Conservation (phyloP, 2,113 vertebrate species). For the Leuciscus idus region DNA sequence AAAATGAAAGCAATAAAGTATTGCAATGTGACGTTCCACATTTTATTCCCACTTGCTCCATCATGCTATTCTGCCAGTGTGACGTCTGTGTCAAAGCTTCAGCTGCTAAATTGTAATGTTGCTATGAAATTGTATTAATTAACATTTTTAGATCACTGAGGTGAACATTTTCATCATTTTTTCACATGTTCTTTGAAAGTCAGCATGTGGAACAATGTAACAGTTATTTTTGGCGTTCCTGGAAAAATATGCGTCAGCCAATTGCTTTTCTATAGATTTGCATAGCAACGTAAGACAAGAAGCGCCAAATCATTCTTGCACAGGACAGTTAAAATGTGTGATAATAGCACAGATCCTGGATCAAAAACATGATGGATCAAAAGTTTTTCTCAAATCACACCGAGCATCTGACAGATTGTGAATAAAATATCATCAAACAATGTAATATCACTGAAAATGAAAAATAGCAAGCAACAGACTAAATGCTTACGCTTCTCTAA, state of each 20-base stretch:
- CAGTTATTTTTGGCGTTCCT: not conserved
- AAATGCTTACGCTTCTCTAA: constrained; percentile 41
- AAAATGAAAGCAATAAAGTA: constrained; percentile 50
- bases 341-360: constrained; percentile 21
- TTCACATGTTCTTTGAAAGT: not conserved
- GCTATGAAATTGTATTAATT: constrained; percentile 20
- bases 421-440: constrained; percentile 13
- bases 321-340: not conserved
- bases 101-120: constrained; percentile 13
- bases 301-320: not conserved
- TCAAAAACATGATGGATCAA: not conserved
- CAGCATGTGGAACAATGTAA: not conserved
- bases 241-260: constrained; percentile 5
- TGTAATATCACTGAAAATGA: not conserved
- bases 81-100: constrained; percentile 27
- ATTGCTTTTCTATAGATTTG: constrained; percentile 21
- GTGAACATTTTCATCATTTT: not conserved
- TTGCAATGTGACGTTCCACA: constrained; percentile 18
- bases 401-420: not conserved
- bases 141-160: constrained; percentile 21
- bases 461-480: constrained; percentile 3
- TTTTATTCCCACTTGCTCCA: not conserved
- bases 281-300: not conserved
- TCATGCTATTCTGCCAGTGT: not conserved
- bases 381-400: not conserved